Evolutionary conservation across 2,797 vertebrate genomes (phyloP).

Genomic region (Linurgus olivaceus): DNA sequence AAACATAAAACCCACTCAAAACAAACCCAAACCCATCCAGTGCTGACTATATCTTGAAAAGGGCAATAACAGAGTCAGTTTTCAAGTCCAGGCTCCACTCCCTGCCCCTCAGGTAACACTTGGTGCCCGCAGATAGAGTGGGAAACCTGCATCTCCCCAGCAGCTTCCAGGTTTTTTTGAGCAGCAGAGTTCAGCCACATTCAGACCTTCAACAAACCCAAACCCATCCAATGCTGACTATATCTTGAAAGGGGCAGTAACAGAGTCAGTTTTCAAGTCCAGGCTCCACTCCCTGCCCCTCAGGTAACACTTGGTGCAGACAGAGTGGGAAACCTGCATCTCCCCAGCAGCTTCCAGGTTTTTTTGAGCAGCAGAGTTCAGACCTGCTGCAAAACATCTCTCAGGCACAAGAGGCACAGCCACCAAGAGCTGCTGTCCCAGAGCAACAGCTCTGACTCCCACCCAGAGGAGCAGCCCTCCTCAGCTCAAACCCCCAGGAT

Average conservation of each 20-base stretch:
- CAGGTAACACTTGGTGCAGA: neutral
- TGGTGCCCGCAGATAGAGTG: no score
- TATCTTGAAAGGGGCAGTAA: neutral
- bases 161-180: no score
- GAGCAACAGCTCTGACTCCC: neutral
- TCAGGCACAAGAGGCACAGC: neutral
- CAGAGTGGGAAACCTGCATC: neutral
- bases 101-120: no score
- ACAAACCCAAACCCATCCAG: no score
- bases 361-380: neutral
- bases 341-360: neutral
- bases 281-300: accelerated
- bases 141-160: no score
- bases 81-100: no score
- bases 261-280: neutral
- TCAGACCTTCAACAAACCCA: neutral
- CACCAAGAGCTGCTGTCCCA: neutral
- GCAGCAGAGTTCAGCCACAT: no score
- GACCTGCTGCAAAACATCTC: accelerated
- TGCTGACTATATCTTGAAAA: no score
- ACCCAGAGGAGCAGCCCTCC: accelerated
- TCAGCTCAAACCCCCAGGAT: neutral
- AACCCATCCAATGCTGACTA: neutral
- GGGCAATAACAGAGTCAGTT: no score
- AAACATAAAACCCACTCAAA: neutral